Conservation (phyloP, 2,888 invertebrate species). For the Trachelus troglodyta region DNA sequence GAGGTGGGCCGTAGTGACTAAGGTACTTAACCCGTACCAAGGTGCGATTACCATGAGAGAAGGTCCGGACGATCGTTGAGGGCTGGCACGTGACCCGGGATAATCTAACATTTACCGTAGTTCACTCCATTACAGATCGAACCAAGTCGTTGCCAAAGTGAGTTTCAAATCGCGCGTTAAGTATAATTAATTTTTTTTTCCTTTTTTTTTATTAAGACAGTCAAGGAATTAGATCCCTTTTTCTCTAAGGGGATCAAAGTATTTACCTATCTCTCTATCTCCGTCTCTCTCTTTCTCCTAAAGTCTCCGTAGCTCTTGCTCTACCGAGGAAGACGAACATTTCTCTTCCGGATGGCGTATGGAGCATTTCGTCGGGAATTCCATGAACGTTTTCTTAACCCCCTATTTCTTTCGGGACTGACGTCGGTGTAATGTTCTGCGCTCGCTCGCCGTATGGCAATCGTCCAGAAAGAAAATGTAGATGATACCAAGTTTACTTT, state of each 20-base stretch:
- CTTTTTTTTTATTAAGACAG: not conserved
- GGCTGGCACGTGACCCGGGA: conserved; percentile 40
- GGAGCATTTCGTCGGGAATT: not conserved
- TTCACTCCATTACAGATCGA: conserved; percentile 41
- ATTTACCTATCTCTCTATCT: conserved; percentile 5
- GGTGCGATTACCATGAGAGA: conserved; percentile 51
- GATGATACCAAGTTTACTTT: not conserved
- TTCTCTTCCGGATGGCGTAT: not conserved
- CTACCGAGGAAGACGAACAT: not conserved
- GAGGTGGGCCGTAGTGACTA: conserved; percentile 34
- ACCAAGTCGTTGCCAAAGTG: not conserved
- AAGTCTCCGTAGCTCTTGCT: not conserved
- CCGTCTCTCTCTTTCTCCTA: not conserved
- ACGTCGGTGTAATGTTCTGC: not conserved
- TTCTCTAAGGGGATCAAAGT: not conserved
- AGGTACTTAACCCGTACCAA: conserved; percentile 47
- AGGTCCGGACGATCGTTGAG: conserved; percentile 36
- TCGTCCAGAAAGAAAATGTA: not conserved
- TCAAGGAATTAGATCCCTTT: not conserved
- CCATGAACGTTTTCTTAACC: not conserved
- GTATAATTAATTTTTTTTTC: not conserved
- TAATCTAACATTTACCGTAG: conserved; percentile 41
- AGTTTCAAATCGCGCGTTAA: not conserved
- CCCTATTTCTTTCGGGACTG: not conserved
- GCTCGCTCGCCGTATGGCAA: not conserved